Percentiles rank a stretch among this genome's conserved stretches.
phyloP scores from a whole-genome alignment of 2,797 vertebrate species.

The Sebastes aleutianus region DNA sequence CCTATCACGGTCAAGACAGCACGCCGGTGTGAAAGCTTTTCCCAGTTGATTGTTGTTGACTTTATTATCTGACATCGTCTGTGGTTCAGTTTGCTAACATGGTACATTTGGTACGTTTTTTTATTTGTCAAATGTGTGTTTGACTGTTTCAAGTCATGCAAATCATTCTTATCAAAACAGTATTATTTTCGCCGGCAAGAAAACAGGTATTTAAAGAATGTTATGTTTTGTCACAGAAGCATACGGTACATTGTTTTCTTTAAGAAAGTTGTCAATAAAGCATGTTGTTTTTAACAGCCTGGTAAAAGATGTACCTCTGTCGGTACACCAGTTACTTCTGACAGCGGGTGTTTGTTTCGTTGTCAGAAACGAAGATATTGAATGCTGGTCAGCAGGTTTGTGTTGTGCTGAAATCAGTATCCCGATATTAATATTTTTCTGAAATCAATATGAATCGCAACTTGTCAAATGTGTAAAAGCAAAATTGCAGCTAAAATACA shows the following conservation, averaged over 20 bases:
- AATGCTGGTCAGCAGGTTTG: not conserved
- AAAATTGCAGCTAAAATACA: not conserved
- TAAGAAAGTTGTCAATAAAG: slow-evolving; percentile 74
- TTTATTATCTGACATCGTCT: not conserved
- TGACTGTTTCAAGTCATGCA: slow-evolving; percentile 36
- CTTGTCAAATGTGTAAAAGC: not conserved
- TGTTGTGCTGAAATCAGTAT: not conserved
- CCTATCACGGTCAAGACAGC: not conserved
- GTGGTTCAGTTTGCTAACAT: slow-evolving; percentile 16
- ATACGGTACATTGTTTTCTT: slow-evolving; percentile 56
- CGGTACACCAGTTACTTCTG: not conserved
- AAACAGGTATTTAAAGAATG: slow-evolving; percentile 45
- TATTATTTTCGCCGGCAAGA: slow-evolving; percentile 68
- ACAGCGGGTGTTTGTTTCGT: not conserved
- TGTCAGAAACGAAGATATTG: not conserved
- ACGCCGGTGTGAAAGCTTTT: slow-evolving; percentile 1
- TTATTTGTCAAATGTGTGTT: slow-evolving; percentile 53
- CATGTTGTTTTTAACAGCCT: slow-evolving; percentile 73
- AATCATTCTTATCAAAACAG: slow-evolving; percentile 58
- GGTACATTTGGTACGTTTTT: slow-evolving; percentile 45
- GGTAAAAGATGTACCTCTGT: slow-evolving; percentile 9
- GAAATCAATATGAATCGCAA: not conserved
- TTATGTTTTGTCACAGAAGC: slow-evolving; percentile 49
- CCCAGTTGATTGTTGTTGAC: not conserved
- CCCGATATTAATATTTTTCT: not conserved